Evolutionary conservation across 2,797 vertebrate species (phyloP), one percentile per base, ranked within the genome.

Genomic region (Kryptopterus vitreolus): DNA sequence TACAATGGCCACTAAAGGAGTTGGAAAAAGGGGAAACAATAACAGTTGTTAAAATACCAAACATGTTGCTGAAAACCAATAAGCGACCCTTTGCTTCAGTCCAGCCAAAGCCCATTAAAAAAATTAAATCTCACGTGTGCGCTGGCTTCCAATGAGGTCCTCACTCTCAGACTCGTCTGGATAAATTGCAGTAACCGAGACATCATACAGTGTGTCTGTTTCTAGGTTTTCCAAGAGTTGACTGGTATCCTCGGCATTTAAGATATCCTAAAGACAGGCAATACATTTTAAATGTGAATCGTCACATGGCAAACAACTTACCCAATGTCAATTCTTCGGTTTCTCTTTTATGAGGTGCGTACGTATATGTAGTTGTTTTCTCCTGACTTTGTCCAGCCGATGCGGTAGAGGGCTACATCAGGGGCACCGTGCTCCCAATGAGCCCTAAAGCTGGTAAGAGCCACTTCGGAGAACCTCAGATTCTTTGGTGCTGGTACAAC

Each of bases 101-200:
- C 12, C 10, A n/a, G n/a, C n/a, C n/a, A n/a, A n/a, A n/a, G n/a
- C 9, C 29, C 8, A 10, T 1, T 31, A 46, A 48, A 61, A 61
- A 26, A 15, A 18, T 43, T 0, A 43, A 20, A 12, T 91, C 96
- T 94, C 95, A 99, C 98, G 66, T 91, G 98, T 99, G 81, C 93
- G 93, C 89, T 98, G 95, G 20, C 89, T 95, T 86, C 96, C 97
- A 62, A 94, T 88, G 79, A 99, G 92, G 31, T 96, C 96, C 87
- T 98, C 96, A 22, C 98, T 99, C 90, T 99, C 98, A 0, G 97
- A 96, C 85, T 99, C 98, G 87, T 99, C 98, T 0, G 98, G 97
- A 87, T 99, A 99, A 89, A 99, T 98, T 66, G 96, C 98, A 20
- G 97, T 98, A 71, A 99, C 89, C 3, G 95, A 95, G 86, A 99